Percentiles rank a stretch among this genome's conserved stretches.
phyloP scores from a whole-genome alignment of 1,140 invertebrate genomes.

The Drosophila pectinifera region DNA sequence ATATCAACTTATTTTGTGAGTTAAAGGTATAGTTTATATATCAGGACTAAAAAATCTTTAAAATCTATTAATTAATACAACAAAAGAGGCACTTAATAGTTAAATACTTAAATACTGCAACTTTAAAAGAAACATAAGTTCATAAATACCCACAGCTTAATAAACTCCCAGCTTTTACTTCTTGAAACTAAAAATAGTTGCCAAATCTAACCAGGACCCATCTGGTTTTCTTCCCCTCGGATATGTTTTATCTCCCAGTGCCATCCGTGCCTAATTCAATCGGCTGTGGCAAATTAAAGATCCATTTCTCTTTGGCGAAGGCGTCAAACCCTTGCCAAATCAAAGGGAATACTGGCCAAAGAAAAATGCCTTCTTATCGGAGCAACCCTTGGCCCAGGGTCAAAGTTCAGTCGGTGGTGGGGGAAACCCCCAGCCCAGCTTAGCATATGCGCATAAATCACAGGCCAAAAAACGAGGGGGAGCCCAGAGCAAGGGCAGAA shows the following conservation, averaged over 20 bases:
- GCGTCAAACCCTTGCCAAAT: constrained; percentile 65
- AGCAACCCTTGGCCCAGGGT: constrained; percentile 54
- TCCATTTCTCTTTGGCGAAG: constrained; percentile 63
- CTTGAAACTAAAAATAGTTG: not conserved
- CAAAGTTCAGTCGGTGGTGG: constrained; percentile 53
- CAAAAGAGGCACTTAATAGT: no score
- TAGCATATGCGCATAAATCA: constrained; percentile 84
- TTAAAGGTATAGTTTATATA: no score
- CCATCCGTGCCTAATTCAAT: constrained; percentile 74
- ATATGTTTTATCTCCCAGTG: constrained; percentile 13
- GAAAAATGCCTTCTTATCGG: constrained; percentile 54
- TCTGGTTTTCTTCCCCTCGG: not conserved
- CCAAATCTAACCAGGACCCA: not conserved
- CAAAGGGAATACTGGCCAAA: constrained; percentile 19
- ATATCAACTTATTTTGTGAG: not conserved
- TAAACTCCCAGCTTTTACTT: no score
- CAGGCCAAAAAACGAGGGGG: constrained; percentile 37
- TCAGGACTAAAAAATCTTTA: no score
- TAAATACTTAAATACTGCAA: no score
- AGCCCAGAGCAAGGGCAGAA: not conserved
- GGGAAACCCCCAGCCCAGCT: constrained; percentile 16
- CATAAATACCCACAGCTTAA: not conserved
- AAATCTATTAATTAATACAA: no score
- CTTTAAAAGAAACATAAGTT: not conserved
- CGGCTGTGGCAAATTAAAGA: constrained; percentile 79